Percentiles rank a stretch among this genome's conserved stretches.
Evolutionary conservation across 2,113 vertebrate genomes (phyloP).

Genomic region (Gobius niger): DNA sequence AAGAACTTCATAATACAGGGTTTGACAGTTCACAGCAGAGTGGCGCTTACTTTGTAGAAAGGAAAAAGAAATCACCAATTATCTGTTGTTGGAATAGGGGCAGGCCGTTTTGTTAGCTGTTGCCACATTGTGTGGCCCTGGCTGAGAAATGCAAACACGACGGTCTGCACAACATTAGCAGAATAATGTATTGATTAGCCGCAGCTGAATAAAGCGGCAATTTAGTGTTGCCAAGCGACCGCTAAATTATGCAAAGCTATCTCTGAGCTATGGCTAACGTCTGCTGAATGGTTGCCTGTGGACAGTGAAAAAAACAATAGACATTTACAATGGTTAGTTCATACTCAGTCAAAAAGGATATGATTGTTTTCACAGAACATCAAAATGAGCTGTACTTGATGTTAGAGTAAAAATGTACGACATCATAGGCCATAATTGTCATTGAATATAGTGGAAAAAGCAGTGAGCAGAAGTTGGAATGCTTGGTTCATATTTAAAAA

Average conservation of each 20-base stretch:
- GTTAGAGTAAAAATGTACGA: not conserved
- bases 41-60: not conserved
- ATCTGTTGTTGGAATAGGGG: slow-evolving; percentile 6
- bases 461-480: not conserved
- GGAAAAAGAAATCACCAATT: not conserved
- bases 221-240: slow-evolving; percentile 69
- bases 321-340: not conserved
- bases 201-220: slow-evolving; percentile 56
- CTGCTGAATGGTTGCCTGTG: not conserved
- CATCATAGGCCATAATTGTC: not conserved
- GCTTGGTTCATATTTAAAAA: not conserved
- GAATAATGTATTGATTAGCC: slow-evolving; percentile 70
- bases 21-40: not conserved
- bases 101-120: not conserved
- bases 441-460: not conserved
- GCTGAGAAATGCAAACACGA: slow-evolving; percentile 33
- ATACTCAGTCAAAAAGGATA: not conserved
- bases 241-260: slow-evolving; percentile 70
- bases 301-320: slow-evolving; percentile 5
- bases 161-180: slow-evolving; percentile 50
- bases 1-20: not conserved
- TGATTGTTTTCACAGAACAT: too few species aligned
- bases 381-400: too few species aligned
- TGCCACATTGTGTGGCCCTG: slow-evolving; percentile 8
- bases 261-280: slow-evolving; percentile 29